Evolutionary conservation across 2,888 invertebrate genomes (phyloP), one percentile per base, ranked within the genome.

Genomic region (Mimas tiliae): DNA sequence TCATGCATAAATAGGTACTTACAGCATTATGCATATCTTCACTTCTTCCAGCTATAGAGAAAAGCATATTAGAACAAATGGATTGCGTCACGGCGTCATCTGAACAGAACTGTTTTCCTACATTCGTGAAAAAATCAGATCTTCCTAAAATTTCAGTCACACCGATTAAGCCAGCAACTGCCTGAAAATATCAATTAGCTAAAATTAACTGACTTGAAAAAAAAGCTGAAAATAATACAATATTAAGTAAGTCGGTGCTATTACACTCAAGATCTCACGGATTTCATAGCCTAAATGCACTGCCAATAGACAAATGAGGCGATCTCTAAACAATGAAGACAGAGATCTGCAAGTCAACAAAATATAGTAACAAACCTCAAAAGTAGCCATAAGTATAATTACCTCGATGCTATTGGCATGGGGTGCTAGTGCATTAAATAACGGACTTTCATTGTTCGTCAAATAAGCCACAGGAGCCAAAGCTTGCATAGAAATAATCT

Each of bases 381-480:
- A 34, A 34, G 34, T 34, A 34, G n/a, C n/a, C n/a, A 34, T 38
- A 7, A 38, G 38, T 38, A 38, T 38, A 64, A 0, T 76, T 81
- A 93, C 92, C 76, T 83, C 83, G 68, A 91, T 79, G 52, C 80
- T 75, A 21, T 85, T 72, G 0, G 86, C 81, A 62, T 88, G 86
- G 4, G 82, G 83, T 0, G 91, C 83, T 11, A 94, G 69, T 34
- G 90, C 76, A n/a, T 80, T 75, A 0, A 94, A 85, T 3, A 94
- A 74, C 0, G 90, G 90, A 80, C 89, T 94, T 21, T 81, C 82
- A 74, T 94, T 89, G 67, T 94, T 87, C 38, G 86, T 83, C 75
- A 95, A 82, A 70, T 89, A 96, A 0, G 95, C 95, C 0, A 96
- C 95, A 0, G 96, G 96, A 0, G 95, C 96, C 67, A 96, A 80